phyloP scores from a whole-genome alignment of 92 coral and sea anemone species.

The Bergia sp. region DNA sequence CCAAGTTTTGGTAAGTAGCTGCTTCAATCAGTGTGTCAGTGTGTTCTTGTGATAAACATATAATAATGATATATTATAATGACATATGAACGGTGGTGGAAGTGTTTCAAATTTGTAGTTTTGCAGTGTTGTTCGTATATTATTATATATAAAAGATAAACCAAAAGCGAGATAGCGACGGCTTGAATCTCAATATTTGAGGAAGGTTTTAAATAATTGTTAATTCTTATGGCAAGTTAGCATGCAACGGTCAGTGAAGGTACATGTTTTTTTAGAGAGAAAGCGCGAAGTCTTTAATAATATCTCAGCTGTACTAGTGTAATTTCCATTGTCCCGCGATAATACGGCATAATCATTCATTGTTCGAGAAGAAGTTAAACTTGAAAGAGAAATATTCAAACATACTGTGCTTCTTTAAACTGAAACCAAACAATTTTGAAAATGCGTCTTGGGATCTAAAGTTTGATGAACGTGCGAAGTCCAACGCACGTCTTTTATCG shows the following conservation, averaged over 20 bases:
- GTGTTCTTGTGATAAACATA: background rate
- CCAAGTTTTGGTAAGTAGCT: constrained; percentile 17
- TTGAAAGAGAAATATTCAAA: background rate
- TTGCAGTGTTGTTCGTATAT: background rate
- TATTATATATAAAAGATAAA: background rate
- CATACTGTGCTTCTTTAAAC: background rate
- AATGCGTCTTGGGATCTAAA: background rate
- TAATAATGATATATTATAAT: too few species aligned
- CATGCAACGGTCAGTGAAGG: background rate
- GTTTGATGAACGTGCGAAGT: background rate
- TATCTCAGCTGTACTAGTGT: background rate
- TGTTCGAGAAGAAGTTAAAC: constrained; percentile 3
- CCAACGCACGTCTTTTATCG: background rate
- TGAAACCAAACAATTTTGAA: too few species aligned
- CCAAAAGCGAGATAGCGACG: background rate
- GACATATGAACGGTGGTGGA: too few species aligned
- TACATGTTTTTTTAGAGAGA: background rate
- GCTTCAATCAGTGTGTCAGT: background rate
- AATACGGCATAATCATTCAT: background rate
- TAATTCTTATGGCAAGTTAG: background rate
- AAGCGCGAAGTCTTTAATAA: background rate
- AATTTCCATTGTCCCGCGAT: background rate
- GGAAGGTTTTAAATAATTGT: background rate
- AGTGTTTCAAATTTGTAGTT: background rate
- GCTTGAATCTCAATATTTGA: background rate